Conservation (phyloP, 2,888 invertebrate genomes). For the Tetragonisca angustula region DNA sequence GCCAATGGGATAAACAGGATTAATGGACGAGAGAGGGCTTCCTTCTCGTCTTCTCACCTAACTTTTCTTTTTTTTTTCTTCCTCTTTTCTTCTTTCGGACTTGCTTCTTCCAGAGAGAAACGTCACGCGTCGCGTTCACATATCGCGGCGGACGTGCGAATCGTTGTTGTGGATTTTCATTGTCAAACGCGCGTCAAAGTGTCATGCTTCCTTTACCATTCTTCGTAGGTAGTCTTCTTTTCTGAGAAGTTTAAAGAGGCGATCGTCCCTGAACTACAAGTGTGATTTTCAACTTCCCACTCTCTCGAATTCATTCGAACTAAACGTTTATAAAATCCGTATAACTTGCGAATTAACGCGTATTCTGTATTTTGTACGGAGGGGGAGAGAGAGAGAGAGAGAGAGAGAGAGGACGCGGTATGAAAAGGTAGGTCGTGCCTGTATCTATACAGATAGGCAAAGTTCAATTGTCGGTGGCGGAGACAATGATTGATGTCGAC, state of each 20-base stretch:
- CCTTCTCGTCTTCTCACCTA: conserved; percentile 7
- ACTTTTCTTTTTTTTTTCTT: neutral
- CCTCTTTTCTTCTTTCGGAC: neutral
- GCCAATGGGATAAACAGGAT: conserved; percentile 16
- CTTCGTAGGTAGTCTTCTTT: no score
- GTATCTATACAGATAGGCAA: conserved; percentile 17
- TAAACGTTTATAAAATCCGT: no score
- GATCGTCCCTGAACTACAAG: no score
- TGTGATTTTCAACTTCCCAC: no score
- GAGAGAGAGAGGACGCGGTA: no score
- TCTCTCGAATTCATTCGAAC: no score
- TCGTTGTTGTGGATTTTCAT: no score
- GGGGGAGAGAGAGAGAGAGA: neutral
- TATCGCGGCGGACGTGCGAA: no score
- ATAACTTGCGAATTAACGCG: conserved; percentile 6
- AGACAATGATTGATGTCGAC: conserved; percentile 68
- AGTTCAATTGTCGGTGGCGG: conserved; percentile 46
- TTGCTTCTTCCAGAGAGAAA: neutral
- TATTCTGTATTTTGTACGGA: neutral
- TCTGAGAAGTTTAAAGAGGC: no score
- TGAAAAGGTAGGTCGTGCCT: neutral
- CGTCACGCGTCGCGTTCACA: neutral
- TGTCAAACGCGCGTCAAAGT: no score
- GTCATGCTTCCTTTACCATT: no score
- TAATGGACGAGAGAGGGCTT: conserved; percentile 33